Percentiles rank a stretch among this genome's conserved stretches.
These are phyloP conservation scores for Zaprionus davidi DNA, from an alignment of 1,140 invertebrate species.

Conservation along the genomic window DNA sequence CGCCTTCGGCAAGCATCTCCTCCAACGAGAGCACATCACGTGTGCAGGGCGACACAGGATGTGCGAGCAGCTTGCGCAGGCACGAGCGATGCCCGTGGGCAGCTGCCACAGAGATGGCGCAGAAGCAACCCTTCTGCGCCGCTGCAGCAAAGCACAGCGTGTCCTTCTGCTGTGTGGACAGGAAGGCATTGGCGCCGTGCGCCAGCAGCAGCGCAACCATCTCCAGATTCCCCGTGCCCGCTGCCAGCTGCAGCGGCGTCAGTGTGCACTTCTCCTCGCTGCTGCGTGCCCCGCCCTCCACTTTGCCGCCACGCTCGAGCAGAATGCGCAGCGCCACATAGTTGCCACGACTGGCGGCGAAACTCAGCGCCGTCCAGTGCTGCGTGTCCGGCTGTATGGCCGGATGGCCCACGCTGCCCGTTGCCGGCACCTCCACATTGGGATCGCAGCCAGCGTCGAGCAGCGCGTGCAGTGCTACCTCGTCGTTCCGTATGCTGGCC, in stretches of 20 bases:
- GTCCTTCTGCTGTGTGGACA: conserved; percentile 93
- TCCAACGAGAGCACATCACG: conserved; percentile 93
- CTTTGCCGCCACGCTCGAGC: conserved; percentile 91
- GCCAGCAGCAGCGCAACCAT: conserved; percentile 91
- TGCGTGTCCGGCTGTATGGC: conserved; percentile 89
- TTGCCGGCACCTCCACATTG: conserved; percentile 88
- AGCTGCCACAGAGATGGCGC: conserved; percentile 94
- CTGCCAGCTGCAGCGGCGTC: conserved; percentile 93
- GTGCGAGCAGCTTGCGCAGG: conserved; percentile 91
- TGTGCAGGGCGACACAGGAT: conserved; percentile 88
- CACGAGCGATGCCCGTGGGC: conserved; percentile 92
- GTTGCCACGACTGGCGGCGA: conserved; percentile 87
- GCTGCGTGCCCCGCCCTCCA: conserved; percentile 92
- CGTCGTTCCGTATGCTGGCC: conserved; percentile 91
- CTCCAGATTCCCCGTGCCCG: conserved; percentile 92
- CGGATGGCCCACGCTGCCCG: conserved; percentile 75
- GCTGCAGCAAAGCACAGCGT: conserved; percentile 93
- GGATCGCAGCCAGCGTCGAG: conserved; percentile 92
- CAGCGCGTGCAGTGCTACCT: conserved; percentile 88
- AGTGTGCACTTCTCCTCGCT: conserved; percentile 94
- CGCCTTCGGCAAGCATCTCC: conserved; percentile 95
- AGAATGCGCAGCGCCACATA: conserved; percentile 86
- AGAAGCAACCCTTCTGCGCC: conserved; percentile 92
- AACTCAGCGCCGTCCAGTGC: conserved; percentile 91
- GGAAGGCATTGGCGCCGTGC: conserved; percentile 93